These are phyloP conservation scores for Andrena bucephala DNA, from an alignment of 2,888 invertebrate species.

Conservation along the genomic window DNA sequence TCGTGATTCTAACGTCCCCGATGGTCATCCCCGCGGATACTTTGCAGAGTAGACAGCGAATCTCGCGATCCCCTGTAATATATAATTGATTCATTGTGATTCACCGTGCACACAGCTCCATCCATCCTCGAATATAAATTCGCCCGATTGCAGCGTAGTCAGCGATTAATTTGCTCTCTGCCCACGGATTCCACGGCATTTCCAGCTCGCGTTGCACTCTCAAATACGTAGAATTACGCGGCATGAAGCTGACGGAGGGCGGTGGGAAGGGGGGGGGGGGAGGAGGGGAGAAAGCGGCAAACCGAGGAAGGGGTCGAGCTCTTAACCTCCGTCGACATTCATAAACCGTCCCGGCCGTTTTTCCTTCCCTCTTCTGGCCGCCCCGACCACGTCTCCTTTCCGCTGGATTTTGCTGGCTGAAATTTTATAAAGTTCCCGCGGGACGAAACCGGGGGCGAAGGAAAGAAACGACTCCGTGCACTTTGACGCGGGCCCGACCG, in stretches of 20 bases:
- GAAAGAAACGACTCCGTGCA: not conserved
- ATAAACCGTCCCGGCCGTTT: slow-evolving; percentile 29
- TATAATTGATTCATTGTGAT: slow-evolving; percentile 56
- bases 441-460: slow-evolving; percentile 1
- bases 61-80: slow-evolving; percentile 18
- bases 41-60: slow-evolving; percentile 4
- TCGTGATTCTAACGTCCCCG: slow-evolving; percentile 12
- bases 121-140: slow-evolving; percentile 48
- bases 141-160: slow-evolving; percentile 36
- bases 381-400: not conserved
- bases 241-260: slow-evolving; percentile 15
- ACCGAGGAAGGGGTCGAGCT: slow-evolving; percentile 36
- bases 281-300: not conserved
- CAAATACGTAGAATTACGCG: slow-evolving; percentile 30
- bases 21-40: slow-evolving; percentile 13
- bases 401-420: slow-evolving; percentile 12
- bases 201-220: slow-evolving; percentile 3
- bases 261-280: not conserved
- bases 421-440: slow-evolving; percentile 44
- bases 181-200: slow-evolving; percentile 26
- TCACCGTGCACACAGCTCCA: slow-evolving; percentile 14
- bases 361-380: slow-evolving; percentile 3
- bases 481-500: not conserved
- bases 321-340: slow-evolving; percentile 51
- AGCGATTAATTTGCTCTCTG: slow-evolving; percentile 46